These are phyloP conservation scores for Grantiella picta DNA, from an alignment of 2,113 vertebrate genomes.

Conservation along the genomic window DNA sequence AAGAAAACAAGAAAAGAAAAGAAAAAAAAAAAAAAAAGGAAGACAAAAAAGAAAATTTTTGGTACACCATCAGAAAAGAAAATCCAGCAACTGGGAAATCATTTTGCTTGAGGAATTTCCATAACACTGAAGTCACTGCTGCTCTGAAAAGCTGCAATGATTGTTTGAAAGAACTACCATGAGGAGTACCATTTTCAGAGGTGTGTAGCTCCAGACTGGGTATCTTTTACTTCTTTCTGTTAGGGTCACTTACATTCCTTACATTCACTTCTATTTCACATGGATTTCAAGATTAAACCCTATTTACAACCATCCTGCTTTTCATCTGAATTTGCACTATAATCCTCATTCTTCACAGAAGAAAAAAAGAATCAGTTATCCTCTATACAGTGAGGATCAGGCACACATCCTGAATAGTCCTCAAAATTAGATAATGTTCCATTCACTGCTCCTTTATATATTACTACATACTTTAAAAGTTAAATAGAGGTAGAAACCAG, in stretches of 20 bases:
- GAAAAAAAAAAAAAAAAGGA: too few relatives aligned
- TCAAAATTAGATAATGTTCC: neutral
- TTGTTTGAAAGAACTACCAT: neutral
- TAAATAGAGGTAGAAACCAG: constrained; percentile 19
- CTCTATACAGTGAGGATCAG: neutral
- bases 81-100: neutral
- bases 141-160: neutral
- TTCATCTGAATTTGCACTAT: neutral
- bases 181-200: neutral
- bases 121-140: neutral
- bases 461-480: constrained; percentile 11
- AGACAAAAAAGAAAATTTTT: neutral
- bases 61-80: neutral
- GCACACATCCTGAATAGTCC: neutral
- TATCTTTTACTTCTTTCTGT: neutral
- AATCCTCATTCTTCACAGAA: neutral
- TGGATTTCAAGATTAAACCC: neutral
- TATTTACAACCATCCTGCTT: neutral
- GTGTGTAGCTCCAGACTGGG: neutral
- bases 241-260: neutral
- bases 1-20: too few relatives aligned
- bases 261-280: neutral
- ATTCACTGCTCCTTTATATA: constrained; percentile 37
- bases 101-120: neutral
- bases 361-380: neutral